These are phyloP conservation scores for Fragum fragum DNA, from an alignment of 2,888 invertebrate species.

Conservation along the genomic window DNA sequence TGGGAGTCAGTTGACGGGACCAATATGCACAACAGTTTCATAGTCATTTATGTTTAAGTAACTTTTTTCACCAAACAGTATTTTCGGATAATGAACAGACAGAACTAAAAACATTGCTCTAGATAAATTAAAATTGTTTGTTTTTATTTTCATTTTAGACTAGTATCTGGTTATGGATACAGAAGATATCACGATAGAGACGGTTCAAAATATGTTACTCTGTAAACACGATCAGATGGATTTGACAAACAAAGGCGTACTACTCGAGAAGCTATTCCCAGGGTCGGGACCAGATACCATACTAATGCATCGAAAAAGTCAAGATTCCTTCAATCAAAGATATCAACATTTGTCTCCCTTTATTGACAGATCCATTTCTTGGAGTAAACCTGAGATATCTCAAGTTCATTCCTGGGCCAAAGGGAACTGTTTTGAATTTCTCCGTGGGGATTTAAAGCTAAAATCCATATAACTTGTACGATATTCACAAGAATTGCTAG, in stretches of 20 bases:
- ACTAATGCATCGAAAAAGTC: background rate
- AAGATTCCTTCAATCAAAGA: background rate
- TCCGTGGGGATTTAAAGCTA: conserved; percentile 30
- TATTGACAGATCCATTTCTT: conserved; percentile 36
- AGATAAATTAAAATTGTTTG: too few species aligned
- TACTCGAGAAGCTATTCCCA: background rate
- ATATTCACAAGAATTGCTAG: conserved; percentile 62
- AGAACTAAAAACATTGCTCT: too few species aligned
- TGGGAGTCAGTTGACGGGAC: too few species aligned
- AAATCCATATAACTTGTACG: conserved; percentile 56
- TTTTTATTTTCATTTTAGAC: conserved; percentile 40
- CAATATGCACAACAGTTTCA: too few species aligned
- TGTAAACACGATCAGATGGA: conserved; percentile 49
- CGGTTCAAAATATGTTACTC: conserved; percentile 36
- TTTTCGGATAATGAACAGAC: too few species aligned
- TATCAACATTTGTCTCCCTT: conserved; percentile 39
- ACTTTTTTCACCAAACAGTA: too few species aligned
- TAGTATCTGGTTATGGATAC: conserved; percentile 1
- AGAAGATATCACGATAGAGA: conserved; percentile 32
- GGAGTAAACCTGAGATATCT: conserved; percentile 14
- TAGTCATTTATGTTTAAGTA: too few species aligned
- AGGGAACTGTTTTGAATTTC: conserved; percentile 41
- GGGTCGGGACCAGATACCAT: conserved; percentile 4
- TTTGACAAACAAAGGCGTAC: conserved; percentile 25
- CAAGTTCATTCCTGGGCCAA: conserved; percentile 56